A percentile compares a stretch with the other conserved stretches of the same genome.
phyloP scores from a whole-genome alignment of 2,888 invertebrate genomes.

The Antitype chi region DNA sequence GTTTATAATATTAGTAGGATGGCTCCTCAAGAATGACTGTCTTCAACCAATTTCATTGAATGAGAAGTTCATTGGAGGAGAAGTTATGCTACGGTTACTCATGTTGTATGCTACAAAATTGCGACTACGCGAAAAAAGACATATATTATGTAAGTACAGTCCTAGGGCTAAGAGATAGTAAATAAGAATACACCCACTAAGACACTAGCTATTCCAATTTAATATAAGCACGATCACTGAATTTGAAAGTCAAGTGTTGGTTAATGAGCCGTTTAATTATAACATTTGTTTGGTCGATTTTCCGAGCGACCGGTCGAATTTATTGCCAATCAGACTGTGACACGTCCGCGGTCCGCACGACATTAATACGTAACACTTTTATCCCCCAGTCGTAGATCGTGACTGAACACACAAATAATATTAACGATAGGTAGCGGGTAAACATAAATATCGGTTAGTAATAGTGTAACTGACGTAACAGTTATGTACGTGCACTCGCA shows the following conservation, averaged over 20 bases:
- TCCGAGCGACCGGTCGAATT: slow-evolving; percentile 56
- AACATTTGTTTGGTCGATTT: slow-evolving; percentile 55
- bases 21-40: not conserved
- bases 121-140: not conserved
- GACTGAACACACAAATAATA: slow-evolving; percentile 52
- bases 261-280: slow-evolving; percentile 59
- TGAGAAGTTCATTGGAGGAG: not conserved
- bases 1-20: too few relatives aligned
- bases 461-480: slow-evolving; percentile 36
- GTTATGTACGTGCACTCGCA: slow-evolving; percentile 18
- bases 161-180: not conserved
- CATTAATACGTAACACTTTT: slow-evolving; percentile 60
- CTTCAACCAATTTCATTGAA: not conserved
- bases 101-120: not conserved
- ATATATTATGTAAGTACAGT: not conserved
- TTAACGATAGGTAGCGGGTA: slow-evolving; percentile 33
- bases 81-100: not conserved
- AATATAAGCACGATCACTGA: slow-evolving; percentile 22
- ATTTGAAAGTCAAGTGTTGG: slow-evolving; percentile 48
- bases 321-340: slow-evolving; percentile 69
- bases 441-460: slow-evolving; percentile 26
- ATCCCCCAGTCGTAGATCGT: slow-evolving; percentile 50
- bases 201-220: slow-evolving; percentile 1
- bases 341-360: slow-evolving; percentile 62
- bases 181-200: not conserved